Conservation (phyloP, 2,888 invertebrate genomes). For the Erynnis tages region DNA sequence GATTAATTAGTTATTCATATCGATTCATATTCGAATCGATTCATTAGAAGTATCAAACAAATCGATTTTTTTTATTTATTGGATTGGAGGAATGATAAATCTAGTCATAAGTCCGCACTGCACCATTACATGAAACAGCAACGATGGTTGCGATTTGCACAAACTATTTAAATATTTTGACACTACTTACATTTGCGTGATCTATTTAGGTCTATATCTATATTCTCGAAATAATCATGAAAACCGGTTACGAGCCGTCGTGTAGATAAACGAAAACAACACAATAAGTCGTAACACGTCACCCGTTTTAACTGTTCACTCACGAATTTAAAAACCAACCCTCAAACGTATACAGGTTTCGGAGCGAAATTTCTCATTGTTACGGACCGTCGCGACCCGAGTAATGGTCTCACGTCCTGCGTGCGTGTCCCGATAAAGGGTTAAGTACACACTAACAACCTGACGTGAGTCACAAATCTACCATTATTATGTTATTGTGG, state of each 20-base stretch:
- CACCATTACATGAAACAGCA: no score
- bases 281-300: constrained; percentile 46
- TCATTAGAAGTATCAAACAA: no score
- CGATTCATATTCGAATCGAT: no score
- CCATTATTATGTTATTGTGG: constrained; percentile 81
- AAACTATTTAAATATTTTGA: no score
- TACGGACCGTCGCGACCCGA: constrained; percentile 58
- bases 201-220: no score
- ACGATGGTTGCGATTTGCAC: no score
- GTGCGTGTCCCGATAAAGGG: constrained; percentile 80
- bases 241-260: constrained; percentile 46
- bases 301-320: constrained; percentile 55
- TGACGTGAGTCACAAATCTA: constrained; percentile 80
- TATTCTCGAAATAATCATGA: constrained; percentile 46
- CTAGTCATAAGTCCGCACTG: no score
- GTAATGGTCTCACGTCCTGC: constrained; percentile 79
- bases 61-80: no score
- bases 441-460: constrained; percentile 80
- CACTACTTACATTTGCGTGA: no score
- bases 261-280: constrained; percentile 45
- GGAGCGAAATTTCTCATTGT: constrained; percentile 51
- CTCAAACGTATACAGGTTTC: constrained; percentile 36
- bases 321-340: constrained; percentile 47
- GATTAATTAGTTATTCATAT: no score
- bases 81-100: no score